These are phyloP conservation scores for Tadarida brasiliensis DNA, from an alignment of 2,797 vertebrate species.

Conservation along the genomic window DNA sequence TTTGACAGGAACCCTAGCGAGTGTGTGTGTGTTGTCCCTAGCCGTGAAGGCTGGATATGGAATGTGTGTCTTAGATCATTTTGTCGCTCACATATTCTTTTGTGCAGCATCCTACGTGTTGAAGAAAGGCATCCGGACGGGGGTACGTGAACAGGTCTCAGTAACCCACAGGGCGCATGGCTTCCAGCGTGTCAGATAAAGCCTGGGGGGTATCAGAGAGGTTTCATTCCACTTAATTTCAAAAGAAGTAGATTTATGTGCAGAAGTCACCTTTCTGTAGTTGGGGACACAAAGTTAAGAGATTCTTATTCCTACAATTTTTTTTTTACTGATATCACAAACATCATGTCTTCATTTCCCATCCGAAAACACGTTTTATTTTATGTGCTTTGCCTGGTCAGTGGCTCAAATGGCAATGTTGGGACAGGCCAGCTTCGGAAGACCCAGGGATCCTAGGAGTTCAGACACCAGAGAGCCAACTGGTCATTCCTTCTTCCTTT, in stretches of 20 bases:
- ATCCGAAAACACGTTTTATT: background rate
- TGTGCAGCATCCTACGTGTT: background rate
- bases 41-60: background rate
- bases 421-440: background rate
- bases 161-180: background rate
- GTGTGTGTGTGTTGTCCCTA: background rate
- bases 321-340: background rate
- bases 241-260: background rate
- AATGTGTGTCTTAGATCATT: accelerated
- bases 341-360: background rate
- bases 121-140: background rate
- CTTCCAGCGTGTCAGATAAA: accelerated
- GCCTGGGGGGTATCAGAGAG: too few relatives aligned
- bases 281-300: background rate
- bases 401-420: background rate
- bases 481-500: background rate
- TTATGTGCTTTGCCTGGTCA: background rate
- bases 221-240: background rate
- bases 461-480: background rate
- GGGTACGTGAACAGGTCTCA: accelerated
- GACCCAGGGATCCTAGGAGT: background rate
- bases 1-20: background rate
- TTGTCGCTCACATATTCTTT: background rate
- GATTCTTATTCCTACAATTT: background rate
- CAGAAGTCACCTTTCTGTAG: background rate